These are phyloP conservation scores for Gnatocerus cornutus DNA, from an alignment of 2,888 invertebrate species.

Conservation along the genomic window DNA sequence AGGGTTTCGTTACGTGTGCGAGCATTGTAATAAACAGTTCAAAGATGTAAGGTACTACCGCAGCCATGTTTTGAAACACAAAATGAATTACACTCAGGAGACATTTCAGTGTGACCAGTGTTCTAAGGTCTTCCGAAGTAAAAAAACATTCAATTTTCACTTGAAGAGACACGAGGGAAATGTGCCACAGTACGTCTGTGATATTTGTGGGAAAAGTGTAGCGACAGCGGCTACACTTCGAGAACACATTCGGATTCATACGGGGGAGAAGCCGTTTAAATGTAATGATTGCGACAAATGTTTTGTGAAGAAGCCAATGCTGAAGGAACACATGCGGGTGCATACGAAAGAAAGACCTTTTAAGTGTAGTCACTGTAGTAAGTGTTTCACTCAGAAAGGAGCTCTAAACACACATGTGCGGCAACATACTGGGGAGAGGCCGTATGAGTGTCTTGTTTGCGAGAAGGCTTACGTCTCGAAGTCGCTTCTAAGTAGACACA, in stretches of 20 bases:
- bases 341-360: conserved; percentile 71
- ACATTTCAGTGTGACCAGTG: conserved; percentile 7
- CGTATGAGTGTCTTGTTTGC: conserved; percentile 12
- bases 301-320: conserved; percentile 1
- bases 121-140: conserved; percentile 4
- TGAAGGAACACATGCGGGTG: conserved; percentile 58
- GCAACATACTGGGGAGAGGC: conserved; percentile 18
- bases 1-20: not conserved
- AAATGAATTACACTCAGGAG: not conserved
- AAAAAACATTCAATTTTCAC: conserved; percentile 2
- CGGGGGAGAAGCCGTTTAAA: conserved; percentile 68
- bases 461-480: not conserved
- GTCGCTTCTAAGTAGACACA: not conserved
- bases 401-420: conserved; percentile 13
- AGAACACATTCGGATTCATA: conserved; percentile 63
- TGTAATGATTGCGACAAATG: conserved; percentile 67
- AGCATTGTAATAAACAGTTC: not conserved
- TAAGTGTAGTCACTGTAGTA: conserved; percentile 61
- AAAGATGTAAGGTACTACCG: not conserved
- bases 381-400: conserved; percentile 2
- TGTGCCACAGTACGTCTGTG: conserved; percentile 52
- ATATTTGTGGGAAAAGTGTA: conserved; percentile 60
- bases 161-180: conserved; percentile 9
- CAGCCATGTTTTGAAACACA: not conserved
- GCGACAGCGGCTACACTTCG: conserved; percentile 44